These are phyloP conservation scores for Oikopleura albicans DNA, from an alignment of 23 tunicate species.

Conservation along the genomic window DNA sequence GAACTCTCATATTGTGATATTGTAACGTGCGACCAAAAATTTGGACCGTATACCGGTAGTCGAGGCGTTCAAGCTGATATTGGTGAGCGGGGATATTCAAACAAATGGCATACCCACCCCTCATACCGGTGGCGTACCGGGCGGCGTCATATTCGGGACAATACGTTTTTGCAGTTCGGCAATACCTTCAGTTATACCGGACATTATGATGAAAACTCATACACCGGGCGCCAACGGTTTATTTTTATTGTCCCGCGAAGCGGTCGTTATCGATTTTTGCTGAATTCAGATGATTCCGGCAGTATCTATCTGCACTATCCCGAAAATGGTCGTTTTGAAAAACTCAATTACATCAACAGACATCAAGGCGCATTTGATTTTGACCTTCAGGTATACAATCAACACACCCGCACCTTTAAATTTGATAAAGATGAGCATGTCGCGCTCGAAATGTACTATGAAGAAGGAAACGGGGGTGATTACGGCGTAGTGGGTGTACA, in stretches of 20 bases:
- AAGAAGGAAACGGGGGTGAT: neutral
- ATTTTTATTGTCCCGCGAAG: neutral
- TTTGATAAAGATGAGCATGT: neutral
- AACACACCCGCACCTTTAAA: neutral
- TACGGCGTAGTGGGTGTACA: neutral
- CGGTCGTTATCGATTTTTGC: neutral
- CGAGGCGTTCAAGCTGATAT: neutral
- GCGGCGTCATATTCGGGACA: neutral
- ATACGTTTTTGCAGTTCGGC: neutral
- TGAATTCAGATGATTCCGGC: neutral
- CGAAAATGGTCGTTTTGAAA: neutral
- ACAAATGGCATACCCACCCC: too few species aligned
- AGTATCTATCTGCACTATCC: neutral
- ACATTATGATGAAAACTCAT: neutral
- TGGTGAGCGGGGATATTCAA: too few species aligned
- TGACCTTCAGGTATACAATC: neutral
- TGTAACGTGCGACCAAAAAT: neutral
- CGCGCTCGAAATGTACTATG: neutral
- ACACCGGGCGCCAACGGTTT: neutral
- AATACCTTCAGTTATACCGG: neutral
- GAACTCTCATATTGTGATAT: neutral
- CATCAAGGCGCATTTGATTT: neutral
- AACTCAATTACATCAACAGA: neutral
- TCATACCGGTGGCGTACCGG: neutral
- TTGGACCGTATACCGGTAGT: neutral